Conservation (phyloP, 2,797 vertebrate genomes). For the Lagocephalus sceleratus region DNA sequence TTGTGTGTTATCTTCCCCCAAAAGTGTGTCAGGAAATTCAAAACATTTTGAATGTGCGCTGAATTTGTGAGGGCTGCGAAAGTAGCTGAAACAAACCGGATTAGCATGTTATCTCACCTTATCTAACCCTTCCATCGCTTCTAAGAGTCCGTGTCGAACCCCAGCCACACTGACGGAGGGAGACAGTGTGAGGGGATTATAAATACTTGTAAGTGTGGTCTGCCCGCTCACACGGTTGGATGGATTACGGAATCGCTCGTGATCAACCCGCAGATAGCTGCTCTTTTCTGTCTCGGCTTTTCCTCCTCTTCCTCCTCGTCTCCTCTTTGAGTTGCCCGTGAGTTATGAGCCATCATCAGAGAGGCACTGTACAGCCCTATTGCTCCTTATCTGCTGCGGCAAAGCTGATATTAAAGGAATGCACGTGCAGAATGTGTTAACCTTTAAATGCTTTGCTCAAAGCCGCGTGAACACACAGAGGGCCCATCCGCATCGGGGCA, state of each 20-base stretch:
- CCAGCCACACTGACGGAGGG: slow-evolving; percentile 54
- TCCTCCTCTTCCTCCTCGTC: slow-evolving; percentile 21
- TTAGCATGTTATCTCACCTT: slow-evolving; percentile 23
- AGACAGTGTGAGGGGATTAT: slow-evolving; percentile 59
- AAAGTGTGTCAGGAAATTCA: not conserved
- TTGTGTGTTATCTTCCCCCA: not conserved
- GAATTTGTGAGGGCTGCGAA: slow-evolving; percentile 15
- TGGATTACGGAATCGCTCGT: slow-evolving; percentile 59
- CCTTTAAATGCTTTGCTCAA: slow-evolving; percentile 41
- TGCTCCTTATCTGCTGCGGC: slow-evolving; percentile 19
- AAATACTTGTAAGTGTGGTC: slow-evolving; percentile 45
- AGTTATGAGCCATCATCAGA: too few species aligned
- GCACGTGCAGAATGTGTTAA: slow-evolving; percentile 46
- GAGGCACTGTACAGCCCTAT: slow-evolving; percentile 2
- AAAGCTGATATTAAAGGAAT: slow-evolving; percentile 53
- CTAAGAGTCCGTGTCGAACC: slow-evolving; percentile 33
- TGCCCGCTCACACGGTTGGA: slow-evolving; percentile 55
- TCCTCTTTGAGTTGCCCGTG: not conserved
- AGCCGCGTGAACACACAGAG: slow-evolving; percentile 54
- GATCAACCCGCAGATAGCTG: slow-evolving; percentile 56
- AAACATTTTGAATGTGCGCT: not conserved
- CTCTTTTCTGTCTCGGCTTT: slow-evolving; percentile 3
- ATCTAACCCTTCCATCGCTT: not conserved
- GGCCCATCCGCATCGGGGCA: slow-evolving; percentile 46
- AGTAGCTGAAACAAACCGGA: slow-evolving; percentile 12